Percentiles rank a stretch among this genome's conserved stretches.
These are phyloP conservation scores for Sus scrofa DNA, from an alignment of 2,113 vertebrate species.

Conservation along the genomic window DNA sequence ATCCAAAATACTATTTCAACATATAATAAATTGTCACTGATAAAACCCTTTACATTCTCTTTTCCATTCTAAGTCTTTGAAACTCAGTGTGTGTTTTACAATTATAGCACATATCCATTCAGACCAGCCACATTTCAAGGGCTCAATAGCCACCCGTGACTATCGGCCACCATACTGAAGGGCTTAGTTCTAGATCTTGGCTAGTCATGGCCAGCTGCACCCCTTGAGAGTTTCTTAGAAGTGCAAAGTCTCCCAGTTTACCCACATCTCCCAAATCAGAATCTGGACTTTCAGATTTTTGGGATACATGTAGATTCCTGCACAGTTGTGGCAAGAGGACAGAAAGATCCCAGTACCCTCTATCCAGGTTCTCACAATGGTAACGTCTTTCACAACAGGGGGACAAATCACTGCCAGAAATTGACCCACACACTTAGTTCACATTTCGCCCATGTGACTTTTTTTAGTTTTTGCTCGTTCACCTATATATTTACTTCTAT, in stretches of 20 bases:
- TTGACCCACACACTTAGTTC: not conserved
- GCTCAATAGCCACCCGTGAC: fast-evolving
- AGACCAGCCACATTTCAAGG: fast-evolving
- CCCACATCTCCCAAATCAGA: not conserved
- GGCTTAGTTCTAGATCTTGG: too few species aligned
- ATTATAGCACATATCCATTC: fast-evolving
- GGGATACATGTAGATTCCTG: not conserved
- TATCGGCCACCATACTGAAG: fast-evolving
- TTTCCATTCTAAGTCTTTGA: not conserved
- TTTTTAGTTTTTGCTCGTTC: not conserved
- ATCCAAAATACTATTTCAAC: not conserved
- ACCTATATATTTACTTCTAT: not conserved
- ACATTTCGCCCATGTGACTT: not conserved
- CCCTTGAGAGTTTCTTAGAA: not conserved
- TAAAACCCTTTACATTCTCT: not conserved
- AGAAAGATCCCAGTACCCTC: too few species aligned
- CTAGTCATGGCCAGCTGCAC: not conserved
- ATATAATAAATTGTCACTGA: not conserved
- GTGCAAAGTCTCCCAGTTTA: not conserved
- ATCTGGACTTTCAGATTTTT: not conserved
- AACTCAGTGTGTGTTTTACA: not conserved
- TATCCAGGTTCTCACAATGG: fast-evolving
- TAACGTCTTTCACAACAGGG: fast-evolving
- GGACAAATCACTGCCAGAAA: not conserved
- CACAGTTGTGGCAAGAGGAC: not conserved